Evolutionary conservation across 2,113 vertebrate genomes (phyloP).

Genomic region (Numenius arquata): DNA sequence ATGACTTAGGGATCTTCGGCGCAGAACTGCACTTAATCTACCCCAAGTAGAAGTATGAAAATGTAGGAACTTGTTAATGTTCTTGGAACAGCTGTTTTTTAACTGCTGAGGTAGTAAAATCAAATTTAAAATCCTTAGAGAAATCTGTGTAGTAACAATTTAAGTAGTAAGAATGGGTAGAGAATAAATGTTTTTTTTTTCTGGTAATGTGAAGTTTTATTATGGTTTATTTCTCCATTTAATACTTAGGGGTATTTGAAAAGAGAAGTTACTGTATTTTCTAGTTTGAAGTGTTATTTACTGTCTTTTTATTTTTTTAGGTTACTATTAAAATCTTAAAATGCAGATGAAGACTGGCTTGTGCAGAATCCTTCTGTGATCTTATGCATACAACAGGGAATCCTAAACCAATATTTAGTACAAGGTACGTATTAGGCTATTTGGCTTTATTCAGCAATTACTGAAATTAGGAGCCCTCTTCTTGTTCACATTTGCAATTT

Average conservation of each 20-base stretch:
- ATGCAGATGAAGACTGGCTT: constrained; percentile 43
- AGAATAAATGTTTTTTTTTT: background rate
- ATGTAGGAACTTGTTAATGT: background rate
- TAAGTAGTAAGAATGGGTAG: background rate
- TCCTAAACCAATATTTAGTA: background rate
- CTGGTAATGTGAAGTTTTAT: background rate
- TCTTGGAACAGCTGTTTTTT: background rate
- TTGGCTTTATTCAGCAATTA: background rate
- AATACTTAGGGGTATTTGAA: background rate
- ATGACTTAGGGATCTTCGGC: background rate
- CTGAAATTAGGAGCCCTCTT: background rate
- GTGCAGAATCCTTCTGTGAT: background rate
- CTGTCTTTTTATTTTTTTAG: constrained; percentile 47
- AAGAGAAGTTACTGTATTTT: background rate
- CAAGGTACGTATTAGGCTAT: background rate
- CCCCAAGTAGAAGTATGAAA: background rate
- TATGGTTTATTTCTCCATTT: background rate
- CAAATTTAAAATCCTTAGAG: background rate
- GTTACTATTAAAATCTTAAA: constrained; percentile 25
- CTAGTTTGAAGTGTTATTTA: background rate
- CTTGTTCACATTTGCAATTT: background rate
- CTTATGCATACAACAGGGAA: background rate
- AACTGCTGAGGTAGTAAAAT: background rate
- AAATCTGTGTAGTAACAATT: background rate
- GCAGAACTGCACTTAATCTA: background rate